These are phyloP conservation scores for Entomyzon cyanotis DNA, from an alignment of 2,113 vertebrate genomes.

Conservation along the genomic window DNA sequence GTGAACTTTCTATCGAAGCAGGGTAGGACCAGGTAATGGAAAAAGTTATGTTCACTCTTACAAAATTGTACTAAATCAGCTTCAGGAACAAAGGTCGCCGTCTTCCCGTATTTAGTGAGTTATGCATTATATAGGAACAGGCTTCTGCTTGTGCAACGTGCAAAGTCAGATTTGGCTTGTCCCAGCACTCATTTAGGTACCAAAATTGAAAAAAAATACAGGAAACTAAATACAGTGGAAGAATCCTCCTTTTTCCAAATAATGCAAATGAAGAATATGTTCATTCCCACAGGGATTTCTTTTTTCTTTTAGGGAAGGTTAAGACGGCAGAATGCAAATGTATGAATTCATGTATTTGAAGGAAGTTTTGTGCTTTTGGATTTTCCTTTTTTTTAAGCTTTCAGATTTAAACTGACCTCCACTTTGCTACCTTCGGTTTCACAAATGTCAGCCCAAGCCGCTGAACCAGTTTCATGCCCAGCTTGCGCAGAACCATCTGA, in stretches of 20 bases:
- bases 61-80: constrained; percentile 12
- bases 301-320: not conserved
- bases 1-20: constrained; percentile 58
- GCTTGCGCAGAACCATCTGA: constrained; percentile 86
- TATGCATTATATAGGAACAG: not conserved
- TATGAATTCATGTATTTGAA: not conserved
- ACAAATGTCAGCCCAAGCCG: constrained; percentile 90
- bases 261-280: not conserved
- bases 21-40: constrained; percentile 34
- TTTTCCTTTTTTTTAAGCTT: not conserved
- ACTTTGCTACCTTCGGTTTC: constrained; percentile 88
- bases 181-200: not conserved
- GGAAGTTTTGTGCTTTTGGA: not conserved
- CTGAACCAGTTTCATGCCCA: constrained; percentile 90
- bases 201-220: not conserved
- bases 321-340: not conserved
- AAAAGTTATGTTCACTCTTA: constrained; percentile 27
- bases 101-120: not conserved
- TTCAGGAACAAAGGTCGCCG: not conserved
- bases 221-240: not conserved
- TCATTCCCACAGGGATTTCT: not conserved
- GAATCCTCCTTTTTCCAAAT: not conserved
- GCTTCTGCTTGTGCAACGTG: not conserved
- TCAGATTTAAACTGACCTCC: constrained; percentile 82
- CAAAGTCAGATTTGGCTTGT: not conserved